These are phyloP conservation scores for Lophius americanus DNA, from an alignment of 2,797 vertebrate genomes.

Conservation along the genomic window DNA sequence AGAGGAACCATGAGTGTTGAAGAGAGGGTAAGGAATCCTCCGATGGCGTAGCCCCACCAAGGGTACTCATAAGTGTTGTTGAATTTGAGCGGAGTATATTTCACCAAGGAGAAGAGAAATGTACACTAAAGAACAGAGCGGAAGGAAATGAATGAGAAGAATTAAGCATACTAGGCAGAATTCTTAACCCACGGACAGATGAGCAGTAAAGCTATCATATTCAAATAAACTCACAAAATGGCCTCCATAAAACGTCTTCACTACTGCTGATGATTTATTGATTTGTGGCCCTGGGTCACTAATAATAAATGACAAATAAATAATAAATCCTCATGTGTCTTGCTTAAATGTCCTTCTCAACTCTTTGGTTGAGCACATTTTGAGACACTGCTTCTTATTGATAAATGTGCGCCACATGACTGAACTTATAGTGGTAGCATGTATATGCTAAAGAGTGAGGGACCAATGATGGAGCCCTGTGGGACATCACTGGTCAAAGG, in stretches of 20 bases:
- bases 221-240: not conserved
- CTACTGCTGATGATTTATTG: not conserved
- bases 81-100: slow-evolving; percentile 80
- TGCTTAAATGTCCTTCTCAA: too few species aligned
- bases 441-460: too few species aligned
- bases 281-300: too few species aligned
- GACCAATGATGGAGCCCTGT: too few species aligned
- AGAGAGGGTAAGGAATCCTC: slow-evolving; percentile 81
- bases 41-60: slow-evolving; percentile 85
- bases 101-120: slow-evolving; percentile 80
- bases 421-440: too few species aligned
- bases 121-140: slow-evolving; percentile 68
- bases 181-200: not conserved
- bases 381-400: too few species aligned
- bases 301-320: too few species aligned
- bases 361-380: too few species aligned
- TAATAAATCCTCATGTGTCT: too few species aligned
- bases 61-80: slow-evolving; percentile 84
- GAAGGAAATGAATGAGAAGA: not conserved
- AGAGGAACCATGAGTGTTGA: slow-evolving; percentile 81
- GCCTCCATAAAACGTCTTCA: not conserved
- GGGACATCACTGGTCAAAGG: too few species aligned
- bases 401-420: too few species aligned
- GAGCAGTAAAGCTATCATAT: not conserved
- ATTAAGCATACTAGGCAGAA: not conserved